Base-by-base conservation (phyloP, 2,113 vertebrate species). In the Eurystomus gularis region DNA sequence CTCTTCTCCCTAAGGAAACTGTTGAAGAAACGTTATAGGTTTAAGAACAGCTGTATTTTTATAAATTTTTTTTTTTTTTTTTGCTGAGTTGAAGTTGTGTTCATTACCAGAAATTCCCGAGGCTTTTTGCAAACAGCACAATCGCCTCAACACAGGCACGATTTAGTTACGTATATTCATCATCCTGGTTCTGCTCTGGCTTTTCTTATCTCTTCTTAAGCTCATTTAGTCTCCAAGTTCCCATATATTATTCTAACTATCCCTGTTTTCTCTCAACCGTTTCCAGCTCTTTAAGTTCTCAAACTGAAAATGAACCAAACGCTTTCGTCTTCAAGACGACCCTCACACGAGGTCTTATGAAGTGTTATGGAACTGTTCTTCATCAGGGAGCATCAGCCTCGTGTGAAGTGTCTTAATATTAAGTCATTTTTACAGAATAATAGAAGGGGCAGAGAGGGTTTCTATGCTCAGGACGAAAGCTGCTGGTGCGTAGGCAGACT, bases 41-140 rank as follows among this genome's bases (percentile, higher is more conserved):
- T 96, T 77, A 86, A 70, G 90, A 92, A 86, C 97, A 94, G 88
- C 73, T 97, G 97, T 91, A 84, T 97, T 97, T 98, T 97, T 97
- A 92, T 93, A 97, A 89, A 81, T 91, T 85, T 21, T 90, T 91
- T 40, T 72, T 86, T 25, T 26, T 40, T 40, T 29, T 21, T 10
- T 96, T 97, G 87, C 85, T 3, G 35, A 68, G 64, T 78, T n/a
- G 82, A 85, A 64, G 76, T 97, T 96, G 94, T 79, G 84, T 92
- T 97, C 87, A 95, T 92, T 96, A 96, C 90, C 6, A 7, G 85
- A 83, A 96, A 95, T 88, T 97, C 94, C 91, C 78, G 94, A 75
- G 93, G 90, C 82, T 95, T 96, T 93, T 92, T 94, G 61, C 64
- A 84, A 60, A 65, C 51, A 88, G 21, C 58, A 23, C 70, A 55